Evolutionary conservation across 64 coral and sea anemone species (phyloP).

Genomic region (Pocillopora damicornis): DNA sequence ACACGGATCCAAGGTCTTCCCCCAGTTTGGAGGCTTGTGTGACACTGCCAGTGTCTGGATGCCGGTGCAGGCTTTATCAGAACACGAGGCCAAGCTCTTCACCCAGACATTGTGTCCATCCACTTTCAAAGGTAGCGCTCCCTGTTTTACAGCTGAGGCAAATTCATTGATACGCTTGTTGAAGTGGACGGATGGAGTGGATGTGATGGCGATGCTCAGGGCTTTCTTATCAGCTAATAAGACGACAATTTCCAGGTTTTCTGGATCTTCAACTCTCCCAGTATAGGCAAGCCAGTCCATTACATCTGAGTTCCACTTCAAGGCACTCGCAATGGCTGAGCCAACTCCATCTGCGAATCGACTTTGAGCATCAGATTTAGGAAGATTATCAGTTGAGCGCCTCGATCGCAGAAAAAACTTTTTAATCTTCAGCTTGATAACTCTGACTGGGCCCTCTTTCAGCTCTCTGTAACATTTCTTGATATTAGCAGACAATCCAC

Average conservation of each 20-base stretch:
- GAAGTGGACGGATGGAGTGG: background rate
- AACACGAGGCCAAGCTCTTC: slow-evolving; percentile 15
- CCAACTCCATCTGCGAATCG: slow-evolving; percentile 30
- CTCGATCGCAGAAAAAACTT: slow-evolving; percentile 4
- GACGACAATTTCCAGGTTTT: slow-evolving; percentile 10
- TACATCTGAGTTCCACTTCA: slow-evolving; percentile 19
- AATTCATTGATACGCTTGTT: slow-evolving; percentile 36
- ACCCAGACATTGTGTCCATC: slow-evolving; percentile 40
- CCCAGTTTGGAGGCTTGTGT: slow-evolving; percentile 17
- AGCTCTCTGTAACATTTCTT: background rate
- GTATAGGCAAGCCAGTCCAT: slow-evolving; percentile 50
- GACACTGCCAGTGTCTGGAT: slow-evolving; percentile 18
- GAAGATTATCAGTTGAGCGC: slow-evolving; percentile 19
- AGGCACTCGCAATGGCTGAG: slow-evolving; percentile 9
- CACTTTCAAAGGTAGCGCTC: slow-evolving; percentile 22
- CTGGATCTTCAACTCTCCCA: background rate
- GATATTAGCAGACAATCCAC: background rate
- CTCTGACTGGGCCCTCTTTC: background rate
- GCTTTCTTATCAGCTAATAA: slow-evolving; percentile 44
- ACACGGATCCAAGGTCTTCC: slow-evolving; percentile 40
- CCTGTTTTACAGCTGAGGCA: slow-evolving; percentile 14
- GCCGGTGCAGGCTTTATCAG: slow-evolving; percentile 13
- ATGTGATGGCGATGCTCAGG: background rate
- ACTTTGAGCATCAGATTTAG: slow-evolving; percentile 22
- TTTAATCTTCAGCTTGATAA: slow-evolving; percentile 3